phyloP scores from a whole-genome alignment of 2,888 invertebrate genomes.

The Callyntrura sp. region DNA sequence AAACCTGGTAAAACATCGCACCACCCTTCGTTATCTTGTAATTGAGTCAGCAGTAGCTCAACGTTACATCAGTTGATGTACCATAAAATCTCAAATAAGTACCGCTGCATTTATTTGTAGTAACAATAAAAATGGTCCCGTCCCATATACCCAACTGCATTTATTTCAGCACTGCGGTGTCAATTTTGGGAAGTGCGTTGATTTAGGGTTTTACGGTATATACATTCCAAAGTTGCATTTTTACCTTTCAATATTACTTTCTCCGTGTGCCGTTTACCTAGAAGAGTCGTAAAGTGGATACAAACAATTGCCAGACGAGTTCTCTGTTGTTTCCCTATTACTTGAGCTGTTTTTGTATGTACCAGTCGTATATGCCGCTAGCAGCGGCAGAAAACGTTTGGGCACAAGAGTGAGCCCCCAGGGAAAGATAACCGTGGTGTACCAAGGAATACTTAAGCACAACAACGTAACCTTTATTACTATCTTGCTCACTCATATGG shows the following conservation, averaged over 20 bases:
- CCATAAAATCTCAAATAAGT: no score
- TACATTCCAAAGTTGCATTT: no score
- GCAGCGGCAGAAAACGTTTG: not conserved
- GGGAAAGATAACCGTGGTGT: constrained; percentile 52
- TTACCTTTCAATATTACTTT: not conserved
- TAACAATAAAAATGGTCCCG: no score
- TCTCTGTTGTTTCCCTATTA: not conserved
- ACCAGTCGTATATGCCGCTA: not conserved
- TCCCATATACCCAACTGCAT: no score
- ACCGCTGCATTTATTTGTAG: no score
- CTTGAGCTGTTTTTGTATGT: not conserved
- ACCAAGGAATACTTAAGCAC: constrained; percentile 34
- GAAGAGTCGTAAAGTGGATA: constrained; percentile 12
- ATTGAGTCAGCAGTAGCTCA: no score
- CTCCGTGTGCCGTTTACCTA: not conserved
- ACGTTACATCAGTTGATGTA: no score
- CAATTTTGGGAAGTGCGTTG: no score
- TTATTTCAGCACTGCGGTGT: no score
- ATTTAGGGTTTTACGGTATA: no score
- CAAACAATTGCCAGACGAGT: not conserved
- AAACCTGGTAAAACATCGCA: not conserved
- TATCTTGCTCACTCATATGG: constrained; percentile 31
- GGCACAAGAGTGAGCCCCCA: not conserved
- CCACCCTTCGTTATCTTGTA: no score
- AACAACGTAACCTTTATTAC: not conserved